Evolutionary conservation across 2,797 vertebrate species (phyloP), one percentile per base, ranked within the genome.

Genomic region (Neosilurus mollespiculum): DNA sequence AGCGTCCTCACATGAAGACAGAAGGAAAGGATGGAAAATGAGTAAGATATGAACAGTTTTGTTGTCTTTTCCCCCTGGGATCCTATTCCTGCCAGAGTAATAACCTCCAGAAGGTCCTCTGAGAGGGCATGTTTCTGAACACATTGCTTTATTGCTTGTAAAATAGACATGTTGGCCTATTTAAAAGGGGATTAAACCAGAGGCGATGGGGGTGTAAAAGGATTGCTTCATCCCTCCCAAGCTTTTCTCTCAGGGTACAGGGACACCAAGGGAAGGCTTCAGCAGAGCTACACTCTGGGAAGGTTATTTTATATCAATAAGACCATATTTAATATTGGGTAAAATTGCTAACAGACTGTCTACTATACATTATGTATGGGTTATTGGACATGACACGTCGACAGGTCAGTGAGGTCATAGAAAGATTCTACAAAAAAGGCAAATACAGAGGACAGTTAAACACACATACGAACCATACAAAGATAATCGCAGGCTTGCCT

Each of bases 81-180:
- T 51, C 43, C 85, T 78, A 89, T 83, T 87, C 84, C 86, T 87
- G 86, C 87, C 88, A 87, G 85, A 73, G 64, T 69, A 71, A 82
- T 75, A 90, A 88, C 88, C 82, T 87, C 72, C 58, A 88, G 66
- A 73, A 85, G 86, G 86, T 69, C 24, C 53, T 82, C 83, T 90
- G 87, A 89, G 82, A 88, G 85, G 80, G 87, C 86, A 49, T 89
- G 89, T 87, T 86, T 82, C 59, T 81, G 84, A 87, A 90, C 89
- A 90, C 92, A 92, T 91, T 91, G 91, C 92, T 93, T 89, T 92
- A 93, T 93, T 92, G 92, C 88, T 91, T 93, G 91, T 94, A 89
- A 93, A 95, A 93, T 85, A 91, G 92, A 92, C 92, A 93, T 90
- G 91, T 90, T 92, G 91, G 93, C 88, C 92, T 91, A 91, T 93